Base-by-base conservation (phyloP, 2,888 invertebrate genomes). In the Orthosia cruda region DNA sequence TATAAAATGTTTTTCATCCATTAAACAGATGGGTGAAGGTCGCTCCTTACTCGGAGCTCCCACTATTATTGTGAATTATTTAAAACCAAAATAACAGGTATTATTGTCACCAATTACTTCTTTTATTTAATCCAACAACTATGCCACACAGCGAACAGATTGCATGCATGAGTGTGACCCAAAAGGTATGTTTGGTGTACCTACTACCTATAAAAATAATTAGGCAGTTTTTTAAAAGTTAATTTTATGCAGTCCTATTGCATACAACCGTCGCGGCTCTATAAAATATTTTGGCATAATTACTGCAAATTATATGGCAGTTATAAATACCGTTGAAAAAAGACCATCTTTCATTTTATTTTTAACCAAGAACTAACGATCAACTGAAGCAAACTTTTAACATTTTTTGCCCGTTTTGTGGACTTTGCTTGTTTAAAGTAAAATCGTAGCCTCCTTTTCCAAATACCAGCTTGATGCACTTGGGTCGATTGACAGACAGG, bases 141-240 rank as follows among this genome's bases (percentile, higher is more conserved):
- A 26, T 40, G 9, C 40, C n/a, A 18, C 13, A 5, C 20, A 63
- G 62, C 18, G 4, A 16, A 7, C 32, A n/a, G 40, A 0, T 81
- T 70, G 74, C 77, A 81, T 74, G 73, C 11, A 15, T 26, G 9
- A 47, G 55, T 54, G 40, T 40, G 1, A 40, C 40, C 40, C 9
- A 40, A 2, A 32, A 32, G 32, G 32, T 32, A 2, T 77, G 80
- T 77, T 70, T 54, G 71, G 40, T 26, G n/a, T 65, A 57, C 26
- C 26, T 26, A 32, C 18, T 54, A n/a, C n/a, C n/a, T n/a, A 62
- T 78, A 76, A 81, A 84, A 84, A 71, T 84, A 84, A 85, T 77
- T 71, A 70, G 67, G 61, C 70, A 58, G 64, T 77, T 71, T 74
- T 74, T 74, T 71, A 11, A 23, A 74, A 52, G 67, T 63, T 72